phyloP scores from a whole-genome alignment of 2,888 invertebrate genomes.

The Macrosiphum euphorbiae region DNA sequence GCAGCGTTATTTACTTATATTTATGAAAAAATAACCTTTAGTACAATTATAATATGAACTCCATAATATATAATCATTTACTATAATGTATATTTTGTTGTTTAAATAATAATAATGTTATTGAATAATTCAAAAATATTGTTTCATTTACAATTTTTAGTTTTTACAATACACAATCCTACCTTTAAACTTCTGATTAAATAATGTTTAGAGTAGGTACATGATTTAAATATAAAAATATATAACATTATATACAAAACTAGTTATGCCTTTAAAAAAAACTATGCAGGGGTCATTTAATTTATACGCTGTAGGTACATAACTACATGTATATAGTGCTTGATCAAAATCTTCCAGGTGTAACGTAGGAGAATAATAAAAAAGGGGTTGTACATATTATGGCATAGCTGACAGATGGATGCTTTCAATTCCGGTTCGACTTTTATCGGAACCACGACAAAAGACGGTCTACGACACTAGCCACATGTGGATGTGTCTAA shows the following conservation, averaged over 20 bases:
- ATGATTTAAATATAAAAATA: slow-evolving; percentile 22
- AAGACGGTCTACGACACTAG: slow-evolving; percentile 41
- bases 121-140: not conserved
- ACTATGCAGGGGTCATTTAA: slow-evolving; percentile 37
- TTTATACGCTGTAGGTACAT: not conserved
- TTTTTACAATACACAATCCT: not conserved
- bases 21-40: not conserved
- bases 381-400: slow-evolving; percentile 44
- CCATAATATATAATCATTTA: not conserved
- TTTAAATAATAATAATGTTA: not conserved
- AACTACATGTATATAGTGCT: slow-evolving; percentile 14
- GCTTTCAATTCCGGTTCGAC: slow-evolving; percentile 63
- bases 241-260: not conserved
- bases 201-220: not conserved
- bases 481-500: slow-evolving; percentile 46
- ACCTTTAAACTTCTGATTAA: not conserved
- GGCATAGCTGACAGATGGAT: slow-evolving; percentile 54
- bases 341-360: slow-evolving; percentile 62
- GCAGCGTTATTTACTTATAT: not conserved
- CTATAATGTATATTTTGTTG: not conserved
- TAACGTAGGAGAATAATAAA: slow-evolving; percentile 53
- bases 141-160: not conserved
- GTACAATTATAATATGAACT: not conserved
- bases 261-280: slow-evolving; percentile 18
- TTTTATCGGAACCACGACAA: slow-evolving; percentile 55